Evolutionary conservation across 2,113 vertebrate species (phyloP), one percentile per base, ranked within the genome.

Genomic region (Callorhinus ursinus): DNA sequence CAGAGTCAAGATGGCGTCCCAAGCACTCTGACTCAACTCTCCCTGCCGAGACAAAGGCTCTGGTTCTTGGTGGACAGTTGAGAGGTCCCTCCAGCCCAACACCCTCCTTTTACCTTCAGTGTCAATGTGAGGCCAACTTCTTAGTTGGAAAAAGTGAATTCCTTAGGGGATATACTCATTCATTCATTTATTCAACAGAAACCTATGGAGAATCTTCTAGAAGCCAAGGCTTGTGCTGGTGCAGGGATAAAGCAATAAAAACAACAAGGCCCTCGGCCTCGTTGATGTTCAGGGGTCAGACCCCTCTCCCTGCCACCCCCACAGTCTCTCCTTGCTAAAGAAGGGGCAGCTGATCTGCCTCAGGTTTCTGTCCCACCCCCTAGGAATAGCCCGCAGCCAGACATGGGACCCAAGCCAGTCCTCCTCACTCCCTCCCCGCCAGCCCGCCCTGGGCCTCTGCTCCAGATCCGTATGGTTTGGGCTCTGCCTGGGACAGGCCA

Each of bases 1-100:
- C 55, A 55, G 59, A 36, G 81, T 46, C 36, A 26, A 22, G 81
- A 49, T 6, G 53, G 28, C 7, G 21, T 33, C 83, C 61, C 57
- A 6, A 49, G 42, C 4, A 5, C 39, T 92, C 4, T 11, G n/a
- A 22, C 57, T 36, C 61, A 26, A 74, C 98, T 63, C 94, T 95
- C 96, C 95, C 96, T 95, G 97, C 96, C 97, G 97, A 97, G 97
- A 82, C 42, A 28, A 77, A 18, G 51, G 11, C 39, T 59, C 61
- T 53, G 71, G 61, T 4, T 82, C 51, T 36, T 46, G n/a, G 19
- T 0, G 0, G 53, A 15, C 49, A 15, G 55, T 13, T n/a, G 18
- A 42, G n/a, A 9, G 46, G 8, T 0, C 0, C 33, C 63, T 82
- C 51, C 46, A 55, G 10, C 55, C 57, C 2, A 6, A 53, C 21